These are phyloP conservation scores for Macquaria ambigua DNA, from an alignment of 2,113 vertebrate genomes.

Conservation along the genomic window DNA sequence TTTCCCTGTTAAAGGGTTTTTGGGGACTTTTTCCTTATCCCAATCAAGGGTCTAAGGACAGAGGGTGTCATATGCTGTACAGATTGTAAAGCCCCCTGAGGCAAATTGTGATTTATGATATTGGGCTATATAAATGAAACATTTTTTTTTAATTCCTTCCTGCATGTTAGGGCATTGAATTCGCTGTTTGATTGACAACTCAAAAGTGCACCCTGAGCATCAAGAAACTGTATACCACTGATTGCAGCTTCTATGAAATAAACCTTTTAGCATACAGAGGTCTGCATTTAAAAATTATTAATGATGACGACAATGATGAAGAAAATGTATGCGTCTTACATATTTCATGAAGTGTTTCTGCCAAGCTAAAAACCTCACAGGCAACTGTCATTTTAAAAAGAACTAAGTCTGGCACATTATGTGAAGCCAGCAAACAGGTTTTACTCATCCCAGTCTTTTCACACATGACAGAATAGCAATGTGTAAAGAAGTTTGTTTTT, in stretches of 20 bases:
- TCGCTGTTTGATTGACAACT: no score
- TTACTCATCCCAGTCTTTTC: background rate
- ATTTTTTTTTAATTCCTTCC: no score
- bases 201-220: no score
- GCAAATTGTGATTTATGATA: no score
- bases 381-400: background rate
- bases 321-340: slow-evolving; percentile 1
- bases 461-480: slow-evolving; percentile 6
- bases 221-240: no score
- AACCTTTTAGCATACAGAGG: background rate
- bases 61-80: no score
- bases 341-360: slow-evolving; percentile 12
- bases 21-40: no score
- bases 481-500: slow-evolving; percentile 20
- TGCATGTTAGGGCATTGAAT: no score
- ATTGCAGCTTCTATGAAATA: background rate
- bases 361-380: background rate
- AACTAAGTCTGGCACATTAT: background rate
- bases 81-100: no score
- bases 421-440: slow-evolving; percentile 3
- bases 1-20: no score
- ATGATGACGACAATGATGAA: background rate
- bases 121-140: no score
- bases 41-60: no score
- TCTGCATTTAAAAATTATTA: background rate